phyloP scores from a whole-genome alignment of 2,888 invertebrate genomes.

The Thera britannica region DNA sequence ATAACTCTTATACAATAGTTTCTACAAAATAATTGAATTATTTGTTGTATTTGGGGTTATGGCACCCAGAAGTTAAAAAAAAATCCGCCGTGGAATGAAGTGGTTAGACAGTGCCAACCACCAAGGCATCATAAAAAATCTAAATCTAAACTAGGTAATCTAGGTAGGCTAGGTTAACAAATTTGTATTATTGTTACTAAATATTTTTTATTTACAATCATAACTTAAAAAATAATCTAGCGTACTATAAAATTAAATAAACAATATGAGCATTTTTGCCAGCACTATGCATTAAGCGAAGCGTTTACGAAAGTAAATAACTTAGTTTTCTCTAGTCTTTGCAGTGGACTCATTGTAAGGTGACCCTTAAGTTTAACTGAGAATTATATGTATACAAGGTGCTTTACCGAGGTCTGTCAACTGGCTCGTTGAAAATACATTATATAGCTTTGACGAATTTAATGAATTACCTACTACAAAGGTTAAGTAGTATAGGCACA shows the following conservation, averaged over 20 bases:
- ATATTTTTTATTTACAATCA: not conserved
- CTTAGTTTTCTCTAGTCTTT: not conserved
- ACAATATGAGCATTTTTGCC: constrained; percentile 14
- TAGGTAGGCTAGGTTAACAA: not conserved
- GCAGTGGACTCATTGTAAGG: not conserved
- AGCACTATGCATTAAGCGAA: constrained; percentile 4
- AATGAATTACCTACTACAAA: too few species aligned
- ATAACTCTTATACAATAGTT: not conserved
- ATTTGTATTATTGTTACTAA: not conserved
- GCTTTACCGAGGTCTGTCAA: too few species aligned
- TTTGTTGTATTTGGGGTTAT: constrained; percentile 1
- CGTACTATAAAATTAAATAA: not conserved
- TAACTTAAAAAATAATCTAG: not conserved
- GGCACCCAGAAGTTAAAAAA: not conserved
- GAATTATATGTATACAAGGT: too few species aligned
- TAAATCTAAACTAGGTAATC: not conserved
- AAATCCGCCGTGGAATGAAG: not conserved
- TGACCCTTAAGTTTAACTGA: constrained; percentile 6
- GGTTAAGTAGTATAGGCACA: too few species aligned
- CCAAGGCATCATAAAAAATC: not conserved
- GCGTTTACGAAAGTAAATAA: not conserved
- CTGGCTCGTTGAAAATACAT: too few species aligned
- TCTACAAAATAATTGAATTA: not conserved
- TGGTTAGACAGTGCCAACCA: not conserved
- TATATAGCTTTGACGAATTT: too few species aligned